Evolutionary conservation across 2,888 invertebrate species (phyloP).

Genomic region (Nomada flava): DNA sequence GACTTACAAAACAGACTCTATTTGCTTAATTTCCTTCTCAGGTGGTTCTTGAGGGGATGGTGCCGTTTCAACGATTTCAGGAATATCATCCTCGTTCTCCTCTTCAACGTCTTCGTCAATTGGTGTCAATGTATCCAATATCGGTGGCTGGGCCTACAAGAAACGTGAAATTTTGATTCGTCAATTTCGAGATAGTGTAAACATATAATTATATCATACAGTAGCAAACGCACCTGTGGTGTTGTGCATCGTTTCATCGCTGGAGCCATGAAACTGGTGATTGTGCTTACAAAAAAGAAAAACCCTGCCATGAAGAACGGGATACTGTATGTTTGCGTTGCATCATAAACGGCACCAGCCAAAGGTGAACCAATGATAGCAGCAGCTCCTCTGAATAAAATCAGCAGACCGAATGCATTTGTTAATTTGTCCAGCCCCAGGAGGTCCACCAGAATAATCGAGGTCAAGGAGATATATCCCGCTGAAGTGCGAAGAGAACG

Average conservation of each 20-base stretch:
- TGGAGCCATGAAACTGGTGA: conserved; percentile 94
- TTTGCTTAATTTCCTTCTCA: conserved; percentile 87
- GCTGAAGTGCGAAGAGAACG: conserved; percentile 86
- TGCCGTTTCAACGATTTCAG: conserved; percentile 92
- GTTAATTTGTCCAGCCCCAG: conserved; percentile 98
- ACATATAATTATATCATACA: neutral
- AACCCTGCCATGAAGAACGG: conserved; percentile 97
- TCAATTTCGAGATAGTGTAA: neutral
- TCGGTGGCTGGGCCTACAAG: conserved; percentile 87
- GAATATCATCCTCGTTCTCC: conserved; percentile 90
- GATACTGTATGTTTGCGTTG: conserved; percentile 92
- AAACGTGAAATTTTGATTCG: neutral
- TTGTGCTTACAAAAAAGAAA: conserved; percentile 93
- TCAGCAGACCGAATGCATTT: conserved; percentile 98
- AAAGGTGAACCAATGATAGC: conserved; percentile 94
- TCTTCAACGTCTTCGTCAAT: conserved; percentile 91
- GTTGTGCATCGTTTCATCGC: conserved; percentile 87
- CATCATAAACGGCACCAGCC: conserved; percentile 95
- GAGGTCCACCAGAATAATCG: conserved; percentile 98
- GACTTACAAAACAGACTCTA: conserved; percentile 89
- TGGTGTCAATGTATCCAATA: conserved; percentile 90
- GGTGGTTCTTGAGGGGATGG: conserved; percentile 85
- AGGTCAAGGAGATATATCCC: conserved; percentile 98
- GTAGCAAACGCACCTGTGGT: conserved; percentile 75
- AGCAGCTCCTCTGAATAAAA: conserved; percentile 97